Evolutionary conservation across 1,140 invertebrate species (phyloP).

Genomic region (Anastrepha obliqua): DNA sequence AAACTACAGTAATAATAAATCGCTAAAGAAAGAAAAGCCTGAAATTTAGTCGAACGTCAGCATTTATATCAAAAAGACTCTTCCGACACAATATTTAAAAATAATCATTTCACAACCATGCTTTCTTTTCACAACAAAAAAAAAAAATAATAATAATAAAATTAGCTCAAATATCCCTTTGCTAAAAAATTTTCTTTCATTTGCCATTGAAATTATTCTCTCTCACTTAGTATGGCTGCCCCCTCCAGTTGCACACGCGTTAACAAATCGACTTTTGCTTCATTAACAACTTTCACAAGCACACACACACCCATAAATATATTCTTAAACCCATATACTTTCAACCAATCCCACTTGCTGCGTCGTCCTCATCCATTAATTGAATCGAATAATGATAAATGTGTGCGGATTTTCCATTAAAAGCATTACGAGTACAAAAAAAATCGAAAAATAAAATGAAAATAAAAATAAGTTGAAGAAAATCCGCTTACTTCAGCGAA

Average conservation of each 20-base stretch:
- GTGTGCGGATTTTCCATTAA: slow-evolving; percentile 44
- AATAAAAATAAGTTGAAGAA: not conserved
- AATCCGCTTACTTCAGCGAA: slow-evolving; percentile 33
- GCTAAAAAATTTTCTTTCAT: no score
- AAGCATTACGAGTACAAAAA: slow-evolving; percentile 17
- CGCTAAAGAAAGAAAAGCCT: no score
- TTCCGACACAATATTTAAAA: no score
- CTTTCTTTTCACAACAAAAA: no score
- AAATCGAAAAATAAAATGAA: not conserved
- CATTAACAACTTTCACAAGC: not conserved
- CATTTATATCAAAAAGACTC: no score
- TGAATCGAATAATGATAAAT: slow-evolving; percentile 52
- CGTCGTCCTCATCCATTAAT: slow-evolving; percentile 23
- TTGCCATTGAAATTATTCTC: not conserved
- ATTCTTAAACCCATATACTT: not conserved
- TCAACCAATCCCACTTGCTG: slow-evolving; percentile 1
- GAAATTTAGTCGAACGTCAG: no score
- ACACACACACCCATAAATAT: not conserved
- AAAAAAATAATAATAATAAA: no score
- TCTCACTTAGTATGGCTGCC: not conserved
- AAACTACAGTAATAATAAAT: no score
- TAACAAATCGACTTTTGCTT: slow-evolving; percentile 24
- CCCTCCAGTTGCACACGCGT: not conserved
- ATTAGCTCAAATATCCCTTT: no score
- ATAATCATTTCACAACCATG: no score